Evolutionary conservation across 2,113 vertebrate species (phyloP).

Genomic region (Apeltes quadracus): DNA sequence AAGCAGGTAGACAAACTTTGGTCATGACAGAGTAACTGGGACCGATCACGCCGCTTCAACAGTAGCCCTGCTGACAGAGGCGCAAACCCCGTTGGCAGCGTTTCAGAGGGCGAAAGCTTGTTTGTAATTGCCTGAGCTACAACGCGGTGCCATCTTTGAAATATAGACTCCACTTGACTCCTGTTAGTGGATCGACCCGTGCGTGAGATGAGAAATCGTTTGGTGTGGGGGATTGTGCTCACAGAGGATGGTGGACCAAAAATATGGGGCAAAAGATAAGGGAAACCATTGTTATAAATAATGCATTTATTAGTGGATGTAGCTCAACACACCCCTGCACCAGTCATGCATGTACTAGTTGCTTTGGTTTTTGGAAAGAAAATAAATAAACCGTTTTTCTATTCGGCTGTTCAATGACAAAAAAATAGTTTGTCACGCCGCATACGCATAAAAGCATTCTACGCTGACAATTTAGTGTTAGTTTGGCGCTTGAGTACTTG

Average conservation of each 20-base stretch:
- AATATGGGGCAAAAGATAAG: neutral
- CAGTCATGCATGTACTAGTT: neutral
- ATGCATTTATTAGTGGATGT: neutral
- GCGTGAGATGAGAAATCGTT: constrained; percentile 52
- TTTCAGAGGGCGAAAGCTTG: constrained; percentile 53
- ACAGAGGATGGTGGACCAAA: neutral
- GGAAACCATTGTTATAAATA: neutral
- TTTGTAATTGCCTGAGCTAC: constrained; percentile 65
- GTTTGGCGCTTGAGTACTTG: too few relatives aligned
- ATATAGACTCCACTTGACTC: constrained; percentile 57
- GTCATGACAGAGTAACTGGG: constrained; percentile 62
- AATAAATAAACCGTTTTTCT: neutral
- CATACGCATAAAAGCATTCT: neutral
- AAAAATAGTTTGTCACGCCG: neutral
- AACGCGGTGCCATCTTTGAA: constrained; percentile 50
- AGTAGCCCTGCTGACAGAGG: constrained; percentile 63
- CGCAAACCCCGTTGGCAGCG: constrained; percentile 54
- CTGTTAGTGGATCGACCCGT: constrained; percentile 49
- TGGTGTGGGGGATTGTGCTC: constrained; percentile 23
- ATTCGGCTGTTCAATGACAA: too few relatives aligned
- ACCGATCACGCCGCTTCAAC: constrained; percentile 53
- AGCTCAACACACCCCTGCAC: neutral
- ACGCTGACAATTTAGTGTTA: neutral
- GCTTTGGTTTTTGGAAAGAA: neutral
- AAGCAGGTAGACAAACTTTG: constrained; percentile 59